Percentiles rank a stretch among this genome's conserved stretches.
Evolutionary conservation across 2,888 invertebrate genomes (phyloP).

Genomic region (Cheilosia vernalis): DNA sequence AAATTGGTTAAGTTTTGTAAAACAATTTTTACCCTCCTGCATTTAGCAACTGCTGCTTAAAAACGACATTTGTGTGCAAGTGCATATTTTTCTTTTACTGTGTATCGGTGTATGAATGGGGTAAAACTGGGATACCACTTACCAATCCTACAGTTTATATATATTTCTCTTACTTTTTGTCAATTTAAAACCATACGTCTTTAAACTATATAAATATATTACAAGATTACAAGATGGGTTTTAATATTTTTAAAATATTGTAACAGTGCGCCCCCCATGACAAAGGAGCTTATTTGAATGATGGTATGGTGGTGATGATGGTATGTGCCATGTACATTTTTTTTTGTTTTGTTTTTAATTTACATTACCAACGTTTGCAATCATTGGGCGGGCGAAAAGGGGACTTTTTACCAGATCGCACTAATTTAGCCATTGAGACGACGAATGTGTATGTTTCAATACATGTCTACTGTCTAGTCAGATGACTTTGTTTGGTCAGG

Average conservation of each 20-base stretch:
- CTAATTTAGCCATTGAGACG: constrained; percentile 23
- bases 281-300: neutral
- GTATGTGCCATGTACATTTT: constrained; percentile 21
- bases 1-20: constrained; percentile 36
- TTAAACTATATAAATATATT: constrained; percentile 52
- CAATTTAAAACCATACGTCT: constrained; percentile 38
- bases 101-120: constrained; percentile 22
- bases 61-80: constrained; percentile 50
- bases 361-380: constrained; percentile 39
- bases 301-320: constrained; percentile 23
- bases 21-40: constrained; percentile 41
- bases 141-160: constrained; percentile 35
- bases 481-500: constrained; percentile 68
- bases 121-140: constrained; percentile 41
- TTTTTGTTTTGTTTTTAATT: constrained; percentile 27
- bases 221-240: constrained; percentile 59
- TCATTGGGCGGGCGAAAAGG: constrained; percentile 21
- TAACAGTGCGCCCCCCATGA: constrained; percentile 9
- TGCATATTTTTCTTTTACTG: constrained; percentile 4
- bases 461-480: constrained; percentile 32
- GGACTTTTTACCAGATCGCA: constrained; percentile 11
- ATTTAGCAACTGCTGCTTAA: constrained; percentile 52
- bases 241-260: constrained; percentile 28
- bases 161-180: constrained; percentile 1
- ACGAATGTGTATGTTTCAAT: constrained; percentile 13